Base-by-base conservation (phyloP, 2,888 invertebrate species). In the Spisula solida region DNA sequence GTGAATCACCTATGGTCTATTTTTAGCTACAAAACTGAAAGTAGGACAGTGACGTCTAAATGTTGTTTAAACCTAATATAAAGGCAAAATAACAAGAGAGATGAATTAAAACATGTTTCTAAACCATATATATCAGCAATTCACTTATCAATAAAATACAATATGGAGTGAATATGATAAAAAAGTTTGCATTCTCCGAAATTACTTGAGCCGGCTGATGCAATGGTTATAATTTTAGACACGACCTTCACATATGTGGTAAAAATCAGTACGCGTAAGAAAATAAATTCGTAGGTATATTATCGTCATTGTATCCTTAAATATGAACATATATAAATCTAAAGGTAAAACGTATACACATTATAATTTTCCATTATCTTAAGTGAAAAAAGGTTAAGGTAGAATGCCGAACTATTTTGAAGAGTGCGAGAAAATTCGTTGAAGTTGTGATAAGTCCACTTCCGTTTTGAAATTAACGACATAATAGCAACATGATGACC, bases 1-100 rank as follows among this genome's bases (percentile, higher is more conserved):
- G 82, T 79, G 87, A 82, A 25, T 75, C 56, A 87, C 34, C 56
- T 81, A 56, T 56, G 55, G 70, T 87, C 66, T 82, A 87, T 82
- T 78, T 82, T 56, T 78, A 82, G 87, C 1, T 75, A 34, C 75
- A 12, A 82, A 79, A 51, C 48, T 34, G 56, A 85, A 85, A 79
- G 79, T 85, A 79, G 78, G 29, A 34, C 34, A 55, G 20, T 41
- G 6, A 14, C 51, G 34, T 51, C 31, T 34, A 25, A 70, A 48
- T 20, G 16, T 16, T 25, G 48, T 41, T 48, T 80, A 10, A n/a
- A 66, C 25, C 1, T 48, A n/a, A 12, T 83, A 48, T n/a, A 70
- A 41, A 41, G 18, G n/a, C 34, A 29, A 18, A 25, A 12, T 29
- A 8, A 16, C 20, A 66, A 34, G 34, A 18, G 8, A 66, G 31